These are phyloP conservation scores for Heliconius aoede DNA, from an alignment of 2,888 invertebrate genomes.

Conservation along the genomic window DNA sequence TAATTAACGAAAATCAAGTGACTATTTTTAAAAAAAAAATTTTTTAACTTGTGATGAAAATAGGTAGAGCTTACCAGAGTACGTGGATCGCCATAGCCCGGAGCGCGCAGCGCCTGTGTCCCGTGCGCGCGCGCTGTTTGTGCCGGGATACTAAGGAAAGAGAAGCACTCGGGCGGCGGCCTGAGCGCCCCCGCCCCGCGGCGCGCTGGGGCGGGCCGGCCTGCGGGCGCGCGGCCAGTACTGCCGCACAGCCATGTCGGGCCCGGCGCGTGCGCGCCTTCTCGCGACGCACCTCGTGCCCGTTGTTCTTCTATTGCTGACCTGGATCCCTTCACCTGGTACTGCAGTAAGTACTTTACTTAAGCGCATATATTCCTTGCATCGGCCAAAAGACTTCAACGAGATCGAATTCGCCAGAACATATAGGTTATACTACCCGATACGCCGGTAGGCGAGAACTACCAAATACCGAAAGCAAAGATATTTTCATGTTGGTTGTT, in stretches of 20 bases:
- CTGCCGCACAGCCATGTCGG: conserved; percentile 82
- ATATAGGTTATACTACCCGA: conserved; percentile 4
- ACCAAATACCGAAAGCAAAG: background rate
- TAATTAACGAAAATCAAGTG: conserved; percentile 26
- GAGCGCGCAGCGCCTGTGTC: conserved; percentile 78
- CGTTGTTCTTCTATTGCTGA: conserved; percentile 67
- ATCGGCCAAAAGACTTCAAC: conserved; percentile 60
- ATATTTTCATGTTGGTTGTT: background rate
- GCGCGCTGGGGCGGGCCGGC: conserved; percentile 56
- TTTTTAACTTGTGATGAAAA: conserved; percentile 10
- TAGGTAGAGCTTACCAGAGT: conserved; percentile 69
- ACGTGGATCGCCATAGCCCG: conserved; percentile 81
- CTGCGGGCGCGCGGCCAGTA: conserved; percentile 76
- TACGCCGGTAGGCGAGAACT: background rate
- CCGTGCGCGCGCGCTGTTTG: conserved; percentile 82
- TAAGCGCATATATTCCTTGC: conserved; percentile 28
- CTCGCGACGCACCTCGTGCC: conserved; percentile 68
- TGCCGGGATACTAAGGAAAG: conserved; percentile 81
- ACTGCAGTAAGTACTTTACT: conserved; percentile 69
- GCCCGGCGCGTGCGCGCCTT: conserved; percentile 80
- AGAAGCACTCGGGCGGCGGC: conserved; percentile 70
- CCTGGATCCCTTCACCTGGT: conserved; percentile 60
- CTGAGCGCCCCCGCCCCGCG: conserved; percentile 69
- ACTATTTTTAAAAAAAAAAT: no score
- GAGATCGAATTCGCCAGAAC: conserved; percentile 44